Base-by-base conservation (phyloP, 2,888 invertebrate genomes). In the Alloscopus bannaensis region DNA sequence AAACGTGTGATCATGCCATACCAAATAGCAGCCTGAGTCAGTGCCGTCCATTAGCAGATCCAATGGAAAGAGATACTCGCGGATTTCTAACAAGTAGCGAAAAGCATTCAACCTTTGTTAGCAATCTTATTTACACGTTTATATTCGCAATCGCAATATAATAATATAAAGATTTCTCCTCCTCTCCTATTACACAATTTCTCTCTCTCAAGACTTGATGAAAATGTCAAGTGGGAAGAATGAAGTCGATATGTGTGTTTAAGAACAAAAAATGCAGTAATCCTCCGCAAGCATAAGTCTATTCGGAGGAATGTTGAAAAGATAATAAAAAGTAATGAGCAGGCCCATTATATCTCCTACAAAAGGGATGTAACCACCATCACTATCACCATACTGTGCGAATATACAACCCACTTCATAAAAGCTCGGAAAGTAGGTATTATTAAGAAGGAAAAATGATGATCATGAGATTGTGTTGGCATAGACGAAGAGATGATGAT, bases 291-390 rank as follows among this genome's bases (percentile, higher is more conserved):
- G 20, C 20, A 20, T 50, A 20, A 11, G 18, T 8, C 13, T 36
- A 36, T 36, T 36, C 36, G 8, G n/a, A 4, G 59, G 59, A 59
- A 59, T 59, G 59, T 55, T 52, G 57, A 65, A 64, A 16, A 45
- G 65, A 26, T 42, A 73, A 73, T 73, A 73, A 73, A 73, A 73
- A 65, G 65, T 73, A 73, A 73, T 73, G 73, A 73, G 55, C 55
- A 29, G 65, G 52, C 73, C 73, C 65, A 65, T 73, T 62, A 70
- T 29, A 47, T 47, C 11, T 47, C n/a, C n/a, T 47, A 47, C 47
- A 57, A 28, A 29, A 26, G 29, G 57, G n/a, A n/a, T n/a, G n/a
- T 47, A 47, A n/a, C n/a, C 45, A 45, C 18, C 45, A 57, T n/a
- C 1, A 57, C 11, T 57, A 18, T 24, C 6, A 2, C 16, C 20